Evolutionary conservation across 2,888 invertebrate species (phyloP).

Genomic region (Seira musarum): DNA sequence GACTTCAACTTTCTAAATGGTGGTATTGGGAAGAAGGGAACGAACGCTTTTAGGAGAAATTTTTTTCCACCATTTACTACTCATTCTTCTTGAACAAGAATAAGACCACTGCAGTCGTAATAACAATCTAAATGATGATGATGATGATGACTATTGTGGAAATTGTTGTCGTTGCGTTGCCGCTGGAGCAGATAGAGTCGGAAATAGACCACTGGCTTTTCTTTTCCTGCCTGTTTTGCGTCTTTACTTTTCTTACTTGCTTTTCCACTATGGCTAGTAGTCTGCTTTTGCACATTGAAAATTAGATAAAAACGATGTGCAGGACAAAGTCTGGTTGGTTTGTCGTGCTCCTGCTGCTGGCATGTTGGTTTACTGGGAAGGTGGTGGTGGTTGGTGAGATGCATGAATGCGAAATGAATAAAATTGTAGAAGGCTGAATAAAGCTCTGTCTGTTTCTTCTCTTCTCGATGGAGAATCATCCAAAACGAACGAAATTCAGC

Average conservation of each 20-base stretch:
- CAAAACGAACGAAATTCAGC: too few species aligned
- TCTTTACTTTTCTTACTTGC: conserved; percentile 23
- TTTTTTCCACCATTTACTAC: not conserved
- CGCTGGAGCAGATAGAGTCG: conserved; percentile 46
- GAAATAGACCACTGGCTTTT: conserved; percentile 59
- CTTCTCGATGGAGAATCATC: not conserved
- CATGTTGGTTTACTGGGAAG: too few species aligned
- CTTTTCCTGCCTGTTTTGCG: conserved; percentile 33
- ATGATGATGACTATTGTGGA: conserved; percentile 58
- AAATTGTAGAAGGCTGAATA: not conserved
- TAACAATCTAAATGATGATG: conserved; percentile 61
- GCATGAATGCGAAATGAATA: conserved; percentile 57
- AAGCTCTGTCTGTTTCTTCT: not conserved
- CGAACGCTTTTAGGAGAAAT: not conserved
- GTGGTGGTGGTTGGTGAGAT: too few species aligned
- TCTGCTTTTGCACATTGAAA: not conserved
- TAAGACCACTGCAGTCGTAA: conserved; percentile 59
- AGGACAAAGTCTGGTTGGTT: not conserved
- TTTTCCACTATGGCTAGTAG: not conserved
- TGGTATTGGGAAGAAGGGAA: not conserved
- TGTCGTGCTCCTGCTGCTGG: too few species aligned
- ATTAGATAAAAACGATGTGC: not conserved
- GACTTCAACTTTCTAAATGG: not conserved
- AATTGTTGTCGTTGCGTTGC: conserved; percentile 46
- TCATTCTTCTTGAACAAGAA: conserved; percentile 42